A percentile compares a stretch with the other conserved stretches of the same genome.
These are phyloP conservation scores for Laupala kohalensis DNA, from an alignment of 1,140 invertebrate species.

Conservation along the genomic window DNA sequence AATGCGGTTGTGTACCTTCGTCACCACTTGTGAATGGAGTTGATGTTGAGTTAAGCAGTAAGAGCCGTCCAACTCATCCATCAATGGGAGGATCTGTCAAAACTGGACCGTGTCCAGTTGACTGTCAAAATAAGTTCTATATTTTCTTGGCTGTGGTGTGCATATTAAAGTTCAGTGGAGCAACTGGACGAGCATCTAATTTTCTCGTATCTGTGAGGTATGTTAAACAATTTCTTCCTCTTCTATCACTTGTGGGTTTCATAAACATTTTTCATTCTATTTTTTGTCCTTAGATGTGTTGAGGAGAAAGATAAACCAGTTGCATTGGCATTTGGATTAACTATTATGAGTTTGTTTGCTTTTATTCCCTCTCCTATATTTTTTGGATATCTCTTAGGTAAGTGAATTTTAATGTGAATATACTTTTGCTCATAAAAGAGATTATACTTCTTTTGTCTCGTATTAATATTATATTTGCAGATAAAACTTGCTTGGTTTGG, in stretches of 20 bases:
- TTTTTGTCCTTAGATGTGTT: conserved; percentile 34
- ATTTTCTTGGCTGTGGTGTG: conserved; percentile 52
- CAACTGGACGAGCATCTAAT: conserved; percentile 51
- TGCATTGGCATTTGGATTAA: conserved; percentile 40
- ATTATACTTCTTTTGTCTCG: no score
- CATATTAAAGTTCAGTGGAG: conserved; percentile 48
- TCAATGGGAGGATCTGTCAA: conserved; percentile 25
- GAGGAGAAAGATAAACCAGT: conserved; percentile 44
- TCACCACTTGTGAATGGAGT: conserved; percentile 6
- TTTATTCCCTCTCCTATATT: conserved; percentile 50
- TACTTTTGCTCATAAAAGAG: no score
- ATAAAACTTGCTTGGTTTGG: conserved; percentile 55
- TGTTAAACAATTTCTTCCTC: neutral
- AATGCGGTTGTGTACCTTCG: conserved; percentile 16
- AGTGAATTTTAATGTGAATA: conserved; percentile 11
- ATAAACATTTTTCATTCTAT: conserved; percentile 14
- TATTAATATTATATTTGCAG: no score
- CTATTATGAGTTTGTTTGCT: conserved; percentile 34
- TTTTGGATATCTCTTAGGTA: conserved; percentile 56
- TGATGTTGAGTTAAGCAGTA: neutral
- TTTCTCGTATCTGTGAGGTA: conserved; percentile 50
- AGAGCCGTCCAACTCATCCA: neutral
- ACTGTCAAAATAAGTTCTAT: conserved; percentile 49
- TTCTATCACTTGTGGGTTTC: neutral
- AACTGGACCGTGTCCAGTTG: conserved; percentile 47